Evolutionary conservation across 92 coral and sea anemone species (phyloP).

Genomic region (Paramuricea clavata): DNA sequence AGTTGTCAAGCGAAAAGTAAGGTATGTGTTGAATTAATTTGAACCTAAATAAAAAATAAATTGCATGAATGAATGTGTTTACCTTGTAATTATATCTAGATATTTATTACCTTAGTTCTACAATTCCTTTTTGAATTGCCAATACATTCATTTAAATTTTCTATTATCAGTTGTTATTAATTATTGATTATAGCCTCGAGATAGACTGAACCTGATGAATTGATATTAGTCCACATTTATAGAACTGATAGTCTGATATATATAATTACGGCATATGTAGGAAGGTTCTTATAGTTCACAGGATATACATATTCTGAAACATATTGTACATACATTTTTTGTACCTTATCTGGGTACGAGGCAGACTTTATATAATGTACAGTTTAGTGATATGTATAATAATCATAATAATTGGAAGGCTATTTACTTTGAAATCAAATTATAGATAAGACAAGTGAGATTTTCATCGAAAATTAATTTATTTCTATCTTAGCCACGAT

Average conservation of each 20-base stretch:
- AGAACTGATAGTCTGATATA: not conserved
- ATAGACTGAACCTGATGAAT: not conserved
- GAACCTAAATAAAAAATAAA: not conserved
- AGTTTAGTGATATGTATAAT: not conserved
- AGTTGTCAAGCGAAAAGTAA: not conserved
- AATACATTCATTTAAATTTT: not conserved
- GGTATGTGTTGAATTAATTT: conserved; percentile 7
- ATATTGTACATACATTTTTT: no score
- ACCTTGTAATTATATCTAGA: conserved; percentile 6
- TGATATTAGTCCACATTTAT: not conserved
- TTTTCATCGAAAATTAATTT: conserved; percentile 33
- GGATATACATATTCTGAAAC: no score
- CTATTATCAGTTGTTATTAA: not conserved
- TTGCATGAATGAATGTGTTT: not conserved
- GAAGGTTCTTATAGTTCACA: no score
- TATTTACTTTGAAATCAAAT: conserved; percentile 14
- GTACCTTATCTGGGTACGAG: no score
- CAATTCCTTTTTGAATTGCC: not conserved
- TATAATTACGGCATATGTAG: not conserved
- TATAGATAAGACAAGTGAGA: conserved; percentile 7
- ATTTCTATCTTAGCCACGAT: conserved; percentile 8
- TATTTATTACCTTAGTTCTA: not conserved
- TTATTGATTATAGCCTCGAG: conserved; percentile 11
- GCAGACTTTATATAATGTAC: no score
- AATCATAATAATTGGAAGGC: not conserved